Conservation (phyloP, 1,140 invertebrate genomes). For the Drosophila eugracilis region DNA sequence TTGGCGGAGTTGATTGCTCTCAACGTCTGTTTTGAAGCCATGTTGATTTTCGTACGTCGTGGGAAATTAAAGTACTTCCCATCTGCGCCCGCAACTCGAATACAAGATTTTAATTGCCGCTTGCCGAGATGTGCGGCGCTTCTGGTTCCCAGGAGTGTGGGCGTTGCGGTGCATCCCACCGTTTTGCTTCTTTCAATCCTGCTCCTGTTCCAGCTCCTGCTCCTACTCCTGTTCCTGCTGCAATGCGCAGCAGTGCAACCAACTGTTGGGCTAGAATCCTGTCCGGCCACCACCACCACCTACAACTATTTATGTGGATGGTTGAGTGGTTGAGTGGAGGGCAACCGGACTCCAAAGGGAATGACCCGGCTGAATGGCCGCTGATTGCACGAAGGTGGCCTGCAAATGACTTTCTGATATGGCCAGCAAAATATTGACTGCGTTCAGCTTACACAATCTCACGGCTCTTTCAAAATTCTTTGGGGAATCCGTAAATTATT, state of each 20-base stretch:
- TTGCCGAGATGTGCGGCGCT: conserved; percentile 32
- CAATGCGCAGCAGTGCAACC: conserved; percentile 65
- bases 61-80: conserved; percentile 76
- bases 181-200: background rate
- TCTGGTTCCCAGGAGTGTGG: conserved; percentile 12
- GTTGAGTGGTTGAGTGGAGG: conserved; percentile 12
- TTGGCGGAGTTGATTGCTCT: conserved; percentile 21
- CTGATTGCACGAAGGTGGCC: conserved; percentile 48
- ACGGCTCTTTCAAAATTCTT: conserved; percentile 5
- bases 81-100: conserved; percentile 60
- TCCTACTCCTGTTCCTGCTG: too few relatives aligned
- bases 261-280: conserved; percentile 63
- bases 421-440: conserved; percentile 29
- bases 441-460: conserved; percentile 16
- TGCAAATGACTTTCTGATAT: conserved; percentile 30
- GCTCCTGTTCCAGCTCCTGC: too few relatives aligned
- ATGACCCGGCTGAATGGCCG: conserved; percentile 60
- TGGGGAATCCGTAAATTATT: conserved; percentile 13
- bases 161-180: conserved; percentile 9
- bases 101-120: conserved; percentile 79
- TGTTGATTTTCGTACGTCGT: conserved; percentile 57
- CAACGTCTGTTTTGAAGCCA: conserved; percentile 30
- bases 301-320: conserved; percentile 25
- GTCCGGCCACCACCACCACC: too few relatives aligned
- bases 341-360: conserved; percentile 25